Conservation (phyloP, 1,140 invertebrate genomes). For the Zaprionus vittiger region DNA sequence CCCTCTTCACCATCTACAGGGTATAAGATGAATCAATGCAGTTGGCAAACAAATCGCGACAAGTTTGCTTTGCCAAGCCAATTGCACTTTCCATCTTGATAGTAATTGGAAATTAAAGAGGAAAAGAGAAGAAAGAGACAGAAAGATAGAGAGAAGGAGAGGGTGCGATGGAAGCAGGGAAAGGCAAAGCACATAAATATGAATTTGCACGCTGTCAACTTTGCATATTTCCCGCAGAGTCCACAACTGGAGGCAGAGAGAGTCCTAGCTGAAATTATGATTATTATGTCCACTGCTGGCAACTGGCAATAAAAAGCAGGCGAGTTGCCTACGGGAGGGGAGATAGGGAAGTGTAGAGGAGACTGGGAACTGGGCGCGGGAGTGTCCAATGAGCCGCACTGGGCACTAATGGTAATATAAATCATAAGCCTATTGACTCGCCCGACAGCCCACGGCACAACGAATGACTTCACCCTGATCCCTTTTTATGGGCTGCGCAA, state of each 20-base stretch:
- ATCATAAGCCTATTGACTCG: conserved; percentile 79
- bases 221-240: conserved; percentile 6
- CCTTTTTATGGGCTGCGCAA: conserved; percentile 74
- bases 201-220: conserved; percentile 24
- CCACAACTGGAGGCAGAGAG: not conserved
- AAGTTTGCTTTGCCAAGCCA: not conserved
- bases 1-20: not conserved
- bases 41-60: conserved; percentile 3
- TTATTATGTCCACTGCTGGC: conserved; percentile 28
- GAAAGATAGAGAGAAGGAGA: not conserved
- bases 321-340: conserved; percentile 16
- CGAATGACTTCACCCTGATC: conserved; percentile 68
- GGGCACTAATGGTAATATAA: conserved; percentile 70
- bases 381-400: conserved; percentile 59
- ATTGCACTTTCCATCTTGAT: not conserved
- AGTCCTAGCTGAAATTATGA: not conserved
- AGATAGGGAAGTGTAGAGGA: not conserved
- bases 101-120: not conserved
- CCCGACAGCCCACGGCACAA: conserved; percentile 38
- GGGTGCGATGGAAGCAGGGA: too few relatives aligned
- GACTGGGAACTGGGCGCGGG: not conserved
- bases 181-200: not conserved
- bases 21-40: not conserved
- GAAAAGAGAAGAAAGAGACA: not conserved
- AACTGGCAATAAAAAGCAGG: conserved; percentile 11